Percentiles rank a stretch among this genome's conserved stretches.
These are phyloP conservation scores for Corydoras sp. DNA, from an alignment of 2,113 vertebrate genomes.

Conservation along the genomic window DNA sequence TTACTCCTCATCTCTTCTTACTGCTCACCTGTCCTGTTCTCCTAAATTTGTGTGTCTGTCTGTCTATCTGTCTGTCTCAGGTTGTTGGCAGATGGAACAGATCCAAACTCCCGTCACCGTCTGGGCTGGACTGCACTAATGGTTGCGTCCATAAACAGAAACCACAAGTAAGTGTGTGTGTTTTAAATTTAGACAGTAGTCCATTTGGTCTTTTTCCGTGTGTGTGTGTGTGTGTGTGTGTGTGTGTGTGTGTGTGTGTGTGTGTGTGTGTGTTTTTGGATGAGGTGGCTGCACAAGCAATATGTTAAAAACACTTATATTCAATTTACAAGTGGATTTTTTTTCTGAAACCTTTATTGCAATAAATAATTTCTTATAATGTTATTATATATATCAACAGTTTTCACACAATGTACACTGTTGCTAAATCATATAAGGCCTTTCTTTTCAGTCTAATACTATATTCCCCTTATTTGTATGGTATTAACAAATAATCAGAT, in stretches of 20 bases:
- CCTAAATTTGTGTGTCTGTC: not conserved
- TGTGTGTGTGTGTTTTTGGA: not conserved
- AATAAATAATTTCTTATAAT: too few species aligned
- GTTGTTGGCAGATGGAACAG: conserved; percentile 71
- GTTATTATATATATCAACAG: too few species aligned
- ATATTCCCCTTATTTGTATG: too few species aligned
- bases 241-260: not conserved
- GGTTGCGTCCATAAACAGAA: conserved; percentile 87
- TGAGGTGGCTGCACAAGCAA: too few species aligned
- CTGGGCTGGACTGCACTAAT: conserved; percentile 92
- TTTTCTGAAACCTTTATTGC: too few species aligned
- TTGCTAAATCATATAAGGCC: too few species aligned
- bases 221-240: not conserved
- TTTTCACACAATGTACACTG: too few species aligned
- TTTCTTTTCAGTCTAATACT: too few species aligned
- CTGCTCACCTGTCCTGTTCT: not conserved
- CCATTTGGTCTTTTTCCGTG: not conserved
- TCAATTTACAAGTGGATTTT: too few species aligned
- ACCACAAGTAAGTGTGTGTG: conserved; percentile 69
- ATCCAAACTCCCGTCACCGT: conserved; percentile 78
- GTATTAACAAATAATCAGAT: too few species aligned
- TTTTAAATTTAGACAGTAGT: conserved; percentile 27
- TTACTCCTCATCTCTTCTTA: not conserved
- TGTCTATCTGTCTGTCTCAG: conserved; percentile 53
- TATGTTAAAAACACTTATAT: too few species aligned